Evolutionary conservation across 2,888 invertebrate genomes (phyloP).

Genomic region (Trachelus iudaicus): DNA sequence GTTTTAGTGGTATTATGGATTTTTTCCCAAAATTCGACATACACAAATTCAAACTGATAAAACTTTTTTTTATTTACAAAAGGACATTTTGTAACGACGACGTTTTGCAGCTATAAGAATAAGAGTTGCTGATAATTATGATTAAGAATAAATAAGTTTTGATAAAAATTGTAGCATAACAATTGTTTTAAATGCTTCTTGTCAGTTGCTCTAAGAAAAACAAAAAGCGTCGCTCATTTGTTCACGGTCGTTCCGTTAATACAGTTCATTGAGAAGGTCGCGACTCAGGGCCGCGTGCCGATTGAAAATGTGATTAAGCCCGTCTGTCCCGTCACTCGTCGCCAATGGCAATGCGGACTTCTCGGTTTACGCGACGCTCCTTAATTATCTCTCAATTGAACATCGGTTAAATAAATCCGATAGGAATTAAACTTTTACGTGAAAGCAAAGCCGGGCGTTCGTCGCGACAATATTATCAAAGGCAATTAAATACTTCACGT

Average conservation of each 20-base stretch:
- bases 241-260: not conserved
- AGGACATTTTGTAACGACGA: not conserved
- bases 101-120: not conserved
- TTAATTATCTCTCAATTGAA: constrained; percentile 28
- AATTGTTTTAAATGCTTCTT: too few relatives aligned
- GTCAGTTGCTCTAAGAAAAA: not conserved
- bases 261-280: constrained; percentile 8
- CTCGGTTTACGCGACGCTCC: constrained; percentile 19
- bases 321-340: constrained; percentile 11
- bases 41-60: too few relatives aligned
- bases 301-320: constrained; percentile 36
- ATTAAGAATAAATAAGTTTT: not conserved
- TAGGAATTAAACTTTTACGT: constrained; percentile 26
- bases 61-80: not conserved
- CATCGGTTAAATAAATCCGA: constrained; percentile 37
- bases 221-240: not conserved
- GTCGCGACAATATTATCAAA: not conserved
- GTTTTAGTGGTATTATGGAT: too few relatives aligned
- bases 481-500: not conserved
- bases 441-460: not conserved
- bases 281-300: constrained; percentile 12
- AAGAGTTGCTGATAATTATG: not conserved
- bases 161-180: too few relatives aligned
- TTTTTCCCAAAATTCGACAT: too few relatives aligned
- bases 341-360: not conserved